Evolutionary conservation across 2,888 invertebrate genomes (phyloP), one percentile per base, ranked within the genome.

Genomic region (Cantharis rufa): DNA sequence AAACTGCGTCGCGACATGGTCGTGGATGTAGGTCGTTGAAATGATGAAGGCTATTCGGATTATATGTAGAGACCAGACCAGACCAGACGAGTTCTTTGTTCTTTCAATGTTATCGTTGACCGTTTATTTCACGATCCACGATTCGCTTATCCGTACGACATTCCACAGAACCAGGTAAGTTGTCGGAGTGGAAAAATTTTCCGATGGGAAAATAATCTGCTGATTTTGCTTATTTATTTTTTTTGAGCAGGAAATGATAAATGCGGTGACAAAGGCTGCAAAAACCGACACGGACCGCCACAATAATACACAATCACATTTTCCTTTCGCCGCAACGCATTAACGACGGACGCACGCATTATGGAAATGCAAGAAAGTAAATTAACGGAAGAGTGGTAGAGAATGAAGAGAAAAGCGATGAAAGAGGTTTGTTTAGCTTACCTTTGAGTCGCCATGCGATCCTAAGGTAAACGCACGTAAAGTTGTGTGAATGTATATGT

Each of bases 381-480:
- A 48, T 48, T 48, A n/a, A 48, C 48, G 48, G 48, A 48, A 48
- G 48, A 48, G 48, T 9, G 13, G 48, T 5, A 48, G 48, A 48
- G 48, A 32, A 16, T 11, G 64, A 64, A 15, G 18, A 64, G 18
- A 21, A 11, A 66, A 66, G 21, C 9, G 64, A 66, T 18, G 64
- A 66, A 66, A 18, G 3, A 66, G 24, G 48, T 2, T 48, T 48
- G 21, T 16, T 24, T 15, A 13, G 71, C 85, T 83, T 81, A 85
- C 85, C 85, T 85, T 84, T 82, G 83, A 84, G 84, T 84, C 84
- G 85, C 85, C 85, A 85, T 85, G 84, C 83, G 83, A 83, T 82
- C 82, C 79, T 76, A 72, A 78, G 71, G 77, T 76, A 71, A 78
- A 77, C 71, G 28, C 69, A 77, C 71, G 64, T 66, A 21, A 66